Percentiles rank a stretch among this genome's conserved stretches.
Conservation (phyloP, 2,888 invertebrate genomes). For the Magallana nippona region DNA sequence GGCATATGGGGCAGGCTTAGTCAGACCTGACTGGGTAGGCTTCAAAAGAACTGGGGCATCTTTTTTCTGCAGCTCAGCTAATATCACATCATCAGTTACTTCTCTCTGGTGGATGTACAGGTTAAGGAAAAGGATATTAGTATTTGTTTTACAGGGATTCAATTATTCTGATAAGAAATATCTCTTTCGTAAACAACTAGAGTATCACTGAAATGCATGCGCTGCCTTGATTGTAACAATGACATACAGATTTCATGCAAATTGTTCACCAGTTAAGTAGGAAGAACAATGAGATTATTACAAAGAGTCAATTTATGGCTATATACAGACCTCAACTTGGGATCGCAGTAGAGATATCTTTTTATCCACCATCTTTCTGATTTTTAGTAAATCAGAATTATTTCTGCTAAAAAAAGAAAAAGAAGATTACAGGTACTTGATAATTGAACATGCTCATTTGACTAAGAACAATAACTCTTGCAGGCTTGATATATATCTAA, state of each 20-base stretch:
- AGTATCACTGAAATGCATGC: no score
- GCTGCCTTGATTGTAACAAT: no score
- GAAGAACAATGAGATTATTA: background rate
- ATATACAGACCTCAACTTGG: conserved; percentile 69
- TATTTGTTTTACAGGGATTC: background rate
- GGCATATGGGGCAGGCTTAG: conserved; percentile 33
- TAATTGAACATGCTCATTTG: background rate
- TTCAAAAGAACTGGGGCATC: conserved; percentile 54
- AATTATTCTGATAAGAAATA: background rate
- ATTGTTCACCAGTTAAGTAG: no score
- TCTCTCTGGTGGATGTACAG: conserved; percentile 53
- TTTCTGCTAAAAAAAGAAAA: background rate
- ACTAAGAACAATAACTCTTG: conserved; percentile 12
- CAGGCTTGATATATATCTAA: no score
- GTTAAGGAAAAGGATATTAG: background rate
- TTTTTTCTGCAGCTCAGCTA: conserved; percentile 57
- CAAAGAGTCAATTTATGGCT: background rate
- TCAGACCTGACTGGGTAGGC: conserved; percentile 51
- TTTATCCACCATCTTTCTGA: conserved; percentile 65
- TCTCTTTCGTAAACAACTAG: no score
- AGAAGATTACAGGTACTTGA: background rate
- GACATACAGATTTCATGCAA: no score
- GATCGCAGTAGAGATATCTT: conserved; percentile 64
- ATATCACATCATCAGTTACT: conserved; percentile 62
- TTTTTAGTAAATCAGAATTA: conserved; percentile 39